A percentile compares a stretch with the other conserved stretches of the same genome.
phyloP scores from a whole-genome alignment of 2,113 vertebrate species.

The Actenoides lindsayi region DNA sequence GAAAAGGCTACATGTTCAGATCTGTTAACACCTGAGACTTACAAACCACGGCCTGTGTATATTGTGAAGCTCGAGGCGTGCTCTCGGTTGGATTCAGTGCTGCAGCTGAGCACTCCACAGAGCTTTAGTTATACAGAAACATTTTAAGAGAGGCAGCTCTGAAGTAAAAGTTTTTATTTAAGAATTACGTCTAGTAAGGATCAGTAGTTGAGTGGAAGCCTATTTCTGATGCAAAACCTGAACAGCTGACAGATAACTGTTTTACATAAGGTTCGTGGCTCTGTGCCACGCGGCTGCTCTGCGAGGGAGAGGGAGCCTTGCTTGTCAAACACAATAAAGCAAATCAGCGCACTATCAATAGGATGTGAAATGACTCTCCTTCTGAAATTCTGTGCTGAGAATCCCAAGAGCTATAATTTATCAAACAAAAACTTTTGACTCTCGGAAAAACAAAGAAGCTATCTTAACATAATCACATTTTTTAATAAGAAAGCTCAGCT shows the following conservation, averaged over 20 bases:
- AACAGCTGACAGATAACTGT: not conserved
- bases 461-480: not conserved
- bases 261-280: not conserved
- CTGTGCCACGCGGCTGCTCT: not conserved
- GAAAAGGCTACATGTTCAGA: too few relatives aligned
- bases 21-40: fast-evolving
- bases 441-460: not conserved
- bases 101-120: fast-evolving
- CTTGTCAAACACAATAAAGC: not conserved
- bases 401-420: not conserved
- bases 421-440: not conserved
- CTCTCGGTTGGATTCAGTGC: not conserved
- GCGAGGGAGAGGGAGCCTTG: not conserved
- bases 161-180: not conserved
- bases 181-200: fast-evolving
- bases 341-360: not conserved
- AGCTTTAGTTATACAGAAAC: too few relatives aligned
- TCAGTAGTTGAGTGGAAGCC: not conserved
- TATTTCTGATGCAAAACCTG: not conserved
- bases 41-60: not conserved
- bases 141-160: fast-evolving
- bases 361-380: not conserved
- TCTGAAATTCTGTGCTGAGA: not conserved
- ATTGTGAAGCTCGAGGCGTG: fast-evolving
- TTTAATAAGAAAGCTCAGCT: not conserved